These are phyloP conservation scores for Hermodice carunculata DNA, from an alignment of 2,888 invertebrate genomes.

Conservation along the genomic window DNA sequence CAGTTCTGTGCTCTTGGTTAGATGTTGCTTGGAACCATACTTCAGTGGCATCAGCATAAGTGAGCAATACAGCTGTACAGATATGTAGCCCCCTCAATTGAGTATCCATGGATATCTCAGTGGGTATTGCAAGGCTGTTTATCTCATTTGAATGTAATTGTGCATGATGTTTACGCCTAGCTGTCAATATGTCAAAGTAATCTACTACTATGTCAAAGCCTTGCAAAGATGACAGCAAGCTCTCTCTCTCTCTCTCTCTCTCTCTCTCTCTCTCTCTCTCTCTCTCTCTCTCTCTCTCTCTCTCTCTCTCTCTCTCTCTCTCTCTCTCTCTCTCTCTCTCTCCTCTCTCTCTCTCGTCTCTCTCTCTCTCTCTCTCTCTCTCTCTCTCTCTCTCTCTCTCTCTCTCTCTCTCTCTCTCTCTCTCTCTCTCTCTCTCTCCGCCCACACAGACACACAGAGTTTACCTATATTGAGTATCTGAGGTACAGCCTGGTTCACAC, in stretches of 20 bases:
- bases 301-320: not conserved
- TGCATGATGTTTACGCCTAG: no score
- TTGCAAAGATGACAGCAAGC: not conserved
- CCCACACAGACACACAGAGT: not conserved
- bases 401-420: not conserved
- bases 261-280: not conserved
- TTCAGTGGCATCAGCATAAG: no score
- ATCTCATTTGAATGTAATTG: no score
- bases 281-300: not conserved
- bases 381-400: not conserved
- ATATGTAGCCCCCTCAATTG: no score
- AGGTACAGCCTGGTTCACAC: not conserved
- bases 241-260: not conserved
- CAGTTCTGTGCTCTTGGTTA: no score
- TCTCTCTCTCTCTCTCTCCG: not conserved
- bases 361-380: not conserved
- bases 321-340: not conserved
- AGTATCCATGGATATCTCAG: no score
- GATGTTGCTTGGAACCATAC: no score
- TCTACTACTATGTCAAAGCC: not conserved
- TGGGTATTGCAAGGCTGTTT: no score
- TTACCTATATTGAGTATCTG: not conserved
- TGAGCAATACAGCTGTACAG: no score
- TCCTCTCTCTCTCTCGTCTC: not conserved
- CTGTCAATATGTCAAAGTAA: no score